phyloP scores from a whole-genome alignment of 2,113 vertebrate species.

The Zapornia atra region DNA sequence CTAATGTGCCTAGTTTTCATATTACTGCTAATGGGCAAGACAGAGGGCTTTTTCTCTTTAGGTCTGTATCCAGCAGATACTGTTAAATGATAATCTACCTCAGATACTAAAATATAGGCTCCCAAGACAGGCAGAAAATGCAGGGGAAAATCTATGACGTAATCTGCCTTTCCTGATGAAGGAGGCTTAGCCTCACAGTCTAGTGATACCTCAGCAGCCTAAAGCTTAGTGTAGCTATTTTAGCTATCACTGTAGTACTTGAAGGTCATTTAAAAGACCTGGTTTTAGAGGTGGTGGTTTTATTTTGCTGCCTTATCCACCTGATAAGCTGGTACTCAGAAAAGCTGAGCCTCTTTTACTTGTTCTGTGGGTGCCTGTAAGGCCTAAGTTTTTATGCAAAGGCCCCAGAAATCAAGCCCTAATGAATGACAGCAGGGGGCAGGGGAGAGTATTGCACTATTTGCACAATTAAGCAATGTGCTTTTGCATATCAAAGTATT shows the following conservation, averaged over 20 bases:
- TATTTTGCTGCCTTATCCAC: not conserved
- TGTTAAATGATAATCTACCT: not conserved
- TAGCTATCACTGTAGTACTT: not conserved
- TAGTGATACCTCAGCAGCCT: not conserved
- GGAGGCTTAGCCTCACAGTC: not conserved
- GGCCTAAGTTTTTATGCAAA: not conserved
- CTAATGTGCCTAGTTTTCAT: not conserved
- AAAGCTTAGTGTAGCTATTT: not conserved
- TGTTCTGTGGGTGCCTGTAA: not conserved
- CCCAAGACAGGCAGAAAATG: not conserved
- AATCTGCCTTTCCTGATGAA: constrained; percentile 3
- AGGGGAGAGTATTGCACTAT: not conserved
- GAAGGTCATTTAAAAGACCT: constrained; percentile 3
- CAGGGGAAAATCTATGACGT: not conserved
- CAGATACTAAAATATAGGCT: constrained; percentile 6
- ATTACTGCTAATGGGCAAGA: not conserved
- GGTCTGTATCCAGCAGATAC: not conserved
- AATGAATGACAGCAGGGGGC: not conserved
- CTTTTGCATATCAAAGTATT: not conserved
- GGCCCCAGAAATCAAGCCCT: not conserved
- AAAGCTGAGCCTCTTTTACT: not conserved
- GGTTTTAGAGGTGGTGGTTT: not conserved
- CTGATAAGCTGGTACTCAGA: not conserved
- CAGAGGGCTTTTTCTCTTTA: not conserved
- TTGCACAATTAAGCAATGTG: not conserved